Percentiles rank a stretch among this genome's conserved stretches.
These are phyloP conservation scores for Phenacoccus solenopsis DNA, from an alignment of 1,140 invertebrate genomes.

Conservation along the genomic window DNA sequence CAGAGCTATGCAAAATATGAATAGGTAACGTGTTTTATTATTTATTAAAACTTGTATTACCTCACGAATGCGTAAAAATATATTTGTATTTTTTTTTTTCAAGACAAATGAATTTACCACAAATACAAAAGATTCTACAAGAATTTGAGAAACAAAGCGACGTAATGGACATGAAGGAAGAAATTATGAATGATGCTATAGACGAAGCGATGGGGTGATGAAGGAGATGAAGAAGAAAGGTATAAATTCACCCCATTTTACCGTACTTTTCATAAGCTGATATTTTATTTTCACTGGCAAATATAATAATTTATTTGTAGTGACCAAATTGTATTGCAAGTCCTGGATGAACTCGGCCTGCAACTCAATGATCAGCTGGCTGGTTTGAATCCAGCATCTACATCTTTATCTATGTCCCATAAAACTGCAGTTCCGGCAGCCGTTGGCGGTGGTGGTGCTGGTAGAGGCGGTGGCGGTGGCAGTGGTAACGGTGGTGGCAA, in stretches of 20 bases:
- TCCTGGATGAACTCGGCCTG: constrained; percentile 91
- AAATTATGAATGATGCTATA: constrained; percentile 99
- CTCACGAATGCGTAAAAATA: too few species aligned
- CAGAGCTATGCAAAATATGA: constrained; percentile 97
- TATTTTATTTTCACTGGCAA: not conserved
- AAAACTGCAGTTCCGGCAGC: constrained; percentile 38
- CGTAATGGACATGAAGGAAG: constrained; percentile 99
- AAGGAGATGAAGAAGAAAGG: constrained; percentile 97
- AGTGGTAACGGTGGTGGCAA: too few species aligned
- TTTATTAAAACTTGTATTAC: too few species aligned
- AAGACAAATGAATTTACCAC: constrained; percentile 89
- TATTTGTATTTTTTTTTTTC: not conserved
- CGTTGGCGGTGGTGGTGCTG: constrained; percentile 31
- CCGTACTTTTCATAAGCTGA: not conserved
- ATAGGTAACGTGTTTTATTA: constrained; percentile 58
- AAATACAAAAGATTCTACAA: constrained; percentile 97
- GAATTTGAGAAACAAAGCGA: constrained; percentile 99
- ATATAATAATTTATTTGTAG: constrained; percentile 37
- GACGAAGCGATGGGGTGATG: constrained; percentile 97
- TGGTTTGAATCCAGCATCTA: constrained; percentile 63
- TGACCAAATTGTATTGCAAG: constrained; percentile 81
- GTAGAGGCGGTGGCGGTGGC: constrained; percentile 50
- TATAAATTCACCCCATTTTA: constrained; percentile 33
- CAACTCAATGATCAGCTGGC: constrained; percentile 82
- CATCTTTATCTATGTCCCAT: constrained; percentile 37